Evolutionary conservation across 1,140 invertebrate genomes (phyloP).

Genomic region (Linepithema humile): DNA sequence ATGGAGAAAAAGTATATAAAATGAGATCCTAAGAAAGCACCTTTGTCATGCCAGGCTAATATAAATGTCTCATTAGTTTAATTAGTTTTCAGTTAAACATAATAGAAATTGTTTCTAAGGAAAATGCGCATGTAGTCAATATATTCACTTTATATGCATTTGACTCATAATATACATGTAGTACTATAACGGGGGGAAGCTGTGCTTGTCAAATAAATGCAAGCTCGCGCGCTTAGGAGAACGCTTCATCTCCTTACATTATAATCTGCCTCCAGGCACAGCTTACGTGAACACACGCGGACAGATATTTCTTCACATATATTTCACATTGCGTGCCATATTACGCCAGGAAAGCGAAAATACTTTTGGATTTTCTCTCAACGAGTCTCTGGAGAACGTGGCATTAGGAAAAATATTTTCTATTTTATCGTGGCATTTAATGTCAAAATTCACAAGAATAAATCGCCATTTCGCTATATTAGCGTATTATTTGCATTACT

Average conservation of each 20-base stretch:
- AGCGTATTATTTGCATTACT: background rate
- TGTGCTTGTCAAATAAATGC: slow-evolving; percentile 50
- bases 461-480: slow-evolving; percentile 7
- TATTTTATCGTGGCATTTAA: slow-evolving; percentile 49
- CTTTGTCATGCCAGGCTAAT: background rate
- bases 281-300: slow-evolving; percentile 12
- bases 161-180: background rate
- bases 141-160: no score
- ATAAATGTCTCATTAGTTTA: slow-evolving; percentile 19
- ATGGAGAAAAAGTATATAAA: background rate
- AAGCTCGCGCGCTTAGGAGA: slow-evolving; percentile 25
- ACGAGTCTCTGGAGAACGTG: background rate
- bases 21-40: background rate
- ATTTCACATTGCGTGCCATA: slow-evolving; percentile 28
- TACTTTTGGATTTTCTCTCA: slow-evolving; percentile 12
- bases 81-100: background rate
- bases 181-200: slow-evolving; percentile 22
- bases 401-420: slow-evolving; percentile 16
- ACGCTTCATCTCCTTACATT: slow-evolving; percentile 43
- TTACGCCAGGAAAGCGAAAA: slow-evolving; percentile 15
- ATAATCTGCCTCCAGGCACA: slow-evolving; percentile 49
- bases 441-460: slow-evolving; percentile 13
- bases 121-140: background rate
- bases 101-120: background rate
- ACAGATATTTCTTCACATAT: slow-evolving; percentile 46